Percentiles rank a stretch among this genome's conserved stretches.
These are phyloP conservation scores for Henricia sp. DNA, from an alignment of 53 echinoderm and acorn worm species.

Conservation along the genomic window DNA sequence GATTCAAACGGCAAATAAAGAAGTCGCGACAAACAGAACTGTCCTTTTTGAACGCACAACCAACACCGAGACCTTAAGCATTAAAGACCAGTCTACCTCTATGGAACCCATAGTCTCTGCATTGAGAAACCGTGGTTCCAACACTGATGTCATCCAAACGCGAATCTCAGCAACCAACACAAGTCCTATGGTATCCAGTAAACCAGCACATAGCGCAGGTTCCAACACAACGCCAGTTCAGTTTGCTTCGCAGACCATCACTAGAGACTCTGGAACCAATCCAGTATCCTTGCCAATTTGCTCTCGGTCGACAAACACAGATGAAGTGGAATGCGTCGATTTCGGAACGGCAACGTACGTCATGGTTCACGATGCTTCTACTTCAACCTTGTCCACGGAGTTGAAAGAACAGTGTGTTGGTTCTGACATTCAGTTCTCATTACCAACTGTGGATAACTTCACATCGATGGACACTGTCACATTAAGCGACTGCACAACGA, in stretches of 20 bases:
- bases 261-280: conserved; percentile 60
- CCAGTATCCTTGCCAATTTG: conserved; percentile 58
- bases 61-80: conserved; percentile 18
- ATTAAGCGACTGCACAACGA: conserved; percentile 50
- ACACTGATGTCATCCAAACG: conserved; percentile 79
- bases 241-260: conserved; percentile 28
- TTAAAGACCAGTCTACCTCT: conserved; percentile 60
- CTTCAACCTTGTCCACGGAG: conserved; percentile 32
- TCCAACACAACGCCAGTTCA: conserved; percentile 41
- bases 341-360: conserved; percentile 53
- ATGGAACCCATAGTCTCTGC: conserved; percentile 32
- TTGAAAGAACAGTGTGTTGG: conserved; percentile 60
- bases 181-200: conserved; percentile 54
- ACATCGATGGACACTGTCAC: conserved; percentile 31
- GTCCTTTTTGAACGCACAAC: conserved; percentile 26
- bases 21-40: conserved; percentile 17
- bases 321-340: conserved; percentile 57
- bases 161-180: conserved; percentile 93
- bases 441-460: conserved; percentile 26
- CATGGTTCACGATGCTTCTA: conserved; percentile 59
- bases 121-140: conserved; percentile 57
- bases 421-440: conserved; percentile 23
- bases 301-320: conserved; percentile 63
- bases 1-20: not conserved
- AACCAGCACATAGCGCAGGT: conserved; percentile 48